Percentiles rank a stretch among this genome's conserved stretches.
Evolutionary conservation across 2,888 invertebrate genomes (phyloP).

Genomic region (Heliconius charithonia): DNA sequence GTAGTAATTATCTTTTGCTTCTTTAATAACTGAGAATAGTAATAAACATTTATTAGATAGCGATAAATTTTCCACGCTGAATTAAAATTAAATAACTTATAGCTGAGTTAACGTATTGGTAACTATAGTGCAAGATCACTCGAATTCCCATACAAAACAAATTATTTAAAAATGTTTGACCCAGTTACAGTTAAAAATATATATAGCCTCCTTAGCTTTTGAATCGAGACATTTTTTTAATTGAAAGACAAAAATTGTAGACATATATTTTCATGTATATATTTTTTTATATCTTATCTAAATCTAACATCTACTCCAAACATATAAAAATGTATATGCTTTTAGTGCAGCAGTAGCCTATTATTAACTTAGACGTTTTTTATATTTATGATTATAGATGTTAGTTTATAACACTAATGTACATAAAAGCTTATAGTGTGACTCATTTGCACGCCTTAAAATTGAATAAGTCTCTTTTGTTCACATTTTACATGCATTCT

Average conservation of each 20-base stretch:
- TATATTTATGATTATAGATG: neutral
- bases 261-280: no score
- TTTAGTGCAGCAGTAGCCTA: no score
- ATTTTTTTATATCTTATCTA: no score
- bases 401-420: neutral
- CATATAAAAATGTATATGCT: no score
- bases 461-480: neutral
- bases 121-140: neutral
- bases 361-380: neutral
- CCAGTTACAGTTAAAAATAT: no score
- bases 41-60: neutral
- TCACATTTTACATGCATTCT: slow-evolving; percentile 13
- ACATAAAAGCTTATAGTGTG: neutral
- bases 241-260: no score
- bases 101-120: neutral
- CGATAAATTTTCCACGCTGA: neutral
- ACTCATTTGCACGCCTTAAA: slow-evolving; percentile 6
- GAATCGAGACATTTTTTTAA: no score
- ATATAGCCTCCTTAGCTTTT: no score
- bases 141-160: no score
- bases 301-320: no score
- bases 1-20: neutral
- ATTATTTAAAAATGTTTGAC: no score
- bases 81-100: neutral
- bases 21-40: neutral